Evolutionary conservation across 2,888 invertebrate species (phyloP).

Genomic region (Apoda limacodes): DNA sequence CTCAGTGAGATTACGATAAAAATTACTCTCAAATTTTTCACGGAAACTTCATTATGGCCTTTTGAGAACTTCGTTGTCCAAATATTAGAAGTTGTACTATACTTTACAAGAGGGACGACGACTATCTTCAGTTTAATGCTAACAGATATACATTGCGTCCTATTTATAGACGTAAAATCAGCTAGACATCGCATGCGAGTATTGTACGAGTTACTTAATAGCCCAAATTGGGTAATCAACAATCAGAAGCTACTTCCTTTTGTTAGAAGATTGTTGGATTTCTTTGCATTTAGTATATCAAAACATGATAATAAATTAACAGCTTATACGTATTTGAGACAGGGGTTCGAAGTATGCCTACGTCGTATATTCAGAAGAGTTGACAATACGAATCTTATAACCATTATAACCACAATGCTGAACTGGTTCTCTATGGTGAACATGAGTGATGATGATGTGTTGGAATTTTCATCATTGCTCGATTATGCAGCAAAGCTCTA

Average conservation of each 20-base stretch:
- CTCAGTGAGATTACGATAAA: conserved; percentile 34
- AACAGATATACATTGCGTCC: conserved; percentile 36
- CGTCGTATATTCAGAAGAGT: conserved; percentile 60
- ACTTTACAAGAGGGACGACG: conserved; percentile 32
- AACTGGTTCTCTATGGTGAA: conserved; percentile 55
- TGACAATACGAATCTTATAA: conserved; percentile 50
- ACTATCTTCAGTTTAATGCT: conserved; percentile 38
- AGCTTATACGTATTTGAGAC: conserved; percentile 42
- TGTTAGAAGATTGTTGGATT: conserved; percentile 51
- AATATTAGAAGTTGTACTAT: conserved; percentile 38
- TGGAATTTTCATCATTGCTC: conserved; percentile 64
- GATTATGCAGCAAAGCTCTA: conserved; percentile 64
- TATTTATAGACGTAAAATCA: conserved; percentile 35
- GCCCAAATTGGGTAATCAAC: conserved; percentile 53
- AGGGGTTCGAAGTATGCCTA: conserved; percentile 67
- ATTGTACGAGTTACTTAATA: conserved; percentile 57
- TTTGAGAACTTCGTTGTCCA: conserved; percentile 39
- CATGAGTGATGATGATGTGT: conserved; percentile 45
- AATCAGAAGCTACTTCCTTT: conserved; percentile 41
- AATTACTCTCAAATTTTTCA: conserved; percentile 35
- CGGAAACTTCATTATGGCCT: conserved; percentile 33
- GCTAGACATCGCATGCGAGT: conserved; percentile 56
- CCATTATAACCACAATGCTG: conserved; percentile 59
- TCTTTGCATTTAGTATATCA: conserved; percentile 52
- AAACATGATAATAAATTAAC: conserved; percentile 22